Conservation (phyloP, 2,888 invertebrate genomes). For the Dasypolia templi region DNA sequence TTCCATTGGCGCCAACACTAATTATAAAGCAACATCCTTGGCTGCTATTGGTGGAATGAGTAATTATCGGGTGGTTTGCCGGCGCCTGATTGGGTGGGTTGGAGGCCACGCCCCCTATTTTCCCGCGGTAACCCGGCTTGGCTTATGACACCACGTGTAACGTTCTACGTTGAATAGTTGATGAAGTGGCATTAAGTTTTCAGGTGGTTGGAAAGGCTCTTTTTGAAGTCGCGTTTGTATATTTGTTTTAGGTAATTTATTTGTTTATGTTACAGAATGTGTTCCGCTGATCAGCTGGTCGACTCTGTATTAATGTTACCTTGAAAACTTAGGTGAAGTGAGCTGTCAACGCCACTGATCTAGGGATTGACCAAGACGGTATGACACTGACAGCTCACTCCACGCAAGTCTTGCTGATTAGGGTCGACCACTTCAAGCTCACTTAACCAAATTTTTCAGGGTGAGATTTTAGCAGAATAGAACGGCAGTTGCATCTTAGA, state of each 20-base stretch:
- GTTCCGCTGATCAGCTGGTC: no score
- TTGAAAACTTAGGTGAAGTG: no score
- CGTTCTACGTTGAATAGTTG: conserved; percentile 81
- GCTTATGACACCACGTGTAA: conserved; percentile 81
- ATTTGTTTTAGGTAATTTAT: conserved; percentile 1
- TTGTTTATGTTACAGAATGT: not conserved
- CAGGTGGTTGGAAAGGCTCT: conserved; percentile 62
- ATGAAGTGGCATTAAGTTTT: conserved; percentile 83
- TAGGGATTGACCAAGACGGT: no score
- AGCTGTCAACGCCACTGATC: no score
- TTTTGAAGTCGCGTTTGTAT: conserved; percentile 47
- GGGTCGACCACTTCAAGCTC: no score
- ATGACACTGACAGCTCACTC: no score
- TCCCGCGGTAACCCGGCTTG: conserved; percentile 71
- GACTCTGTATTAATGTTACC: no score
- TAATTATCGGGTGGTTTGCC: conserved; percentile 72
- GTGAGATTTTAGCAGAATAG: no score
- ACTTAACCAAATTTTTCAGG: no score
- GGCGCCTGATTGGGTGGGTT: conserved; percentile 77
- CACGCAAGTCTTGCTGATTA: no score
- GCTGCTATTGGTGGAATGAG: conserved; percentile 77
- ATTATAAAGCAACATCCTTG: conserved; percentile 72
- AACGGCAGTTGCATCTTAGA: no score
- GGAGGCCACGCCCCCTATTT: conserved; percentile 79
- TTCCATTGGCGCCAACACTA: conserved; percentile 74